Conservation (phyloP, 2,888 invertebrate species). For the Blastobasis adustella region DNA sequence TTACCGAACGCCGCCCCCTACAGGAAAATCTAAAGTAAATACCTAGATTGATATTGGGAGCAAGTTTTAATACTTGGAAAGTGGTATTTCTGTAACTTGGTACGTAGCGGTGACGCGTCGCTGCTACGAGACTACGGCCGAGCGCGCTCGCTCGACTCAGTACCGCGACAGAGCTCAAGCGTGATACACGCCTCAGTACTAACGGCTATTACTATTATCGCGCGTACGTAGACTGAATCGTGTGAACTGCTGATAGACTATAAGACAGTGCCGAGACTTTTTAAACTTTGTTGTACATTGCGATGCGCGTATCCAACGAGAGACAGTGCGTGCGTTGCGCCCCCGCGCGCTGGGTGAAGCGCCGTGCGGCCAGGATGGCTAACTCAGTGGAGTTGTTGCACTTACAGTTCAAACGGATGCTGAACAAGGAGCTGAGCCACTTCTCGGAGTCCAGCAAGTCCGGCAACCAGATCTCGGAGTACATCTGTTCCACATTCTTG, state of each 20-base stretch:
- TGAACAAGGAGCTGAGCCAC: constrained; percentile 99
- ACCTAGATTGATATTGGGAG: constrained; percentile 10
- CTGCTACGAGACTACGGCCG: constrained; percentile 16
- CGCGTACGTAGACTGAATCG: too few species aligned
- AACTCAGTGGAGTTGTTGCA: constrained; percentile 64
- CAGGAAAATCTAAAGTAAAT: too few species aligned
- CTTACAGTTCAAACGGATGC: constrained; percentile 98
- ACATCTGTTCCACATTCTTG: constrained; percentile 99
- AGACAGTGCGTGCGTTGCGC: constrained; percentile 54
- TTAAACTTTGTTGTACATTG: constrained; percentile 27
- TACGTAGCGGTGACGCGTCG: constrained; percentile 22
- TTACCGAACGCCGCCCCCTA: too few species aligned
- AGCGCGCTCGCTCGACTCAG: constrained; percentile 33
- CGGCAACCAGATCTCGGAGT: constrained; percentile 99
- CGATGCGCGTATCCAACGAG: constrained; percentile 64
- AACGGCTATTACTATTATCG: too few species aligned
- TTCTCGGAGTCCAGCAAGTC: constrained; percentile 99
- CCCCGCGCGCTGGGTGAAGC: constrained; percentile 53
- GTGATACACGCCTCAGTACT: constrained; percentile 34
- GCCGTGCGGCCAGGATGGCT: constrained; percentile 52
- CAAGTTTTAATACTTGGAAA: constrained; percentile 43
- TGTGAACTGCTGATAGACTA: too few species aligned
- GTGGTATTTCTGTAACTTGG: constrained; percentile 39
- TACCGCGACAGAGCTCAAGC: constrained; percentile 51
- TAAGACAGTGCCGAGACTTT: background rate